These are phyloP conservation scores for Apogon talboti DNA, from an alignment of 2,797 vertebrate species.

Conservation along the genomic window DNA sequence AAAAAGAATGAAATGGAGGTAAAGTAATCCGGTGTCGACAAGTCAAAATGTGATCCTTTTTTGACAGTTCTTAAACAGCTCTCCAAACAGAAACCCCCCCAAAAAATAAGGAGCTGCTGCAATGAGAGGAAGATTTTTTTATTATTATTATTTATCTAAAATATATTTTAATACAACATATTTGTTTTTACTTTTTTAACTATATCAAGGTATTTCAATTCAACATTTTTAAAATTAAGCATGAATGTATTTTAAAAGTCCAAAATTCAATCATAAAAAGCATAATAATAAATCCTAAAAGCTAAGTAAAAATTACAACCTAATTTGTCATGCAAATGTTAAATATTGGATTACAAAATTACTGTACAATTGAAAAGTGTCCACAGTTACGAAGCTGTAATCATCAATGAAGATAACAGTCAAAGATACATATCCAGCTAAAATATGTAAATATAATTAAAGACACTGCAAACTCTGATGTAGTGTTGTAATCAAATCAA, in stretches of 20 bases:
- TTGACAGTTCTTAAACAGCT: constrained; percentile 35
- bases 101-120: constrained; percentile 35
- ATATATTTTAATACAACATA: not conserved
- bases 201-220: too few species aligned
- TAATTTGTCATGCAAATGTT: constrained; percentile 11
- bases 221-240: too few species aligned
- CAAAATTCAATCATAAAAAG: not conserved
- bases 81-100: constrained; percentile 38
- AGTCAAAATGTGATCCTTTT: constrained; percentile 36
- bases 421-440: constrained; percentile 28
- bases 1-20: too few species aligned
- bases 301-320: not conserved
- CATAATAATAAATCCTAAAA: not conserved
- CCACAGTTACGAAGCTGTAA: constrained; percentile 7
- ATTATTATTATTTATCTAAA: too few species aligned
- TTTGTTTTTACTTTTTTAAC: constrained; percentile 2
- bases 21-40: not conserved
- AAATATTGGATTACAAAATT: constrained; percentile 3
- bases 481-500: constrained; percentile 56
- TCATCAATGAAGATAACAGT: constrained; percentile 16
- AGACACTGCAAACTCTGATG: constrained; percentile 40
- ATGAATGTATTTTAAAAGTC: not conserved
- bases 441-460: constrained; percentile 64
- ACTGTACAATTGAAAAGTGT: not conserved
- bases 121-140: not conserved